A percentile compares a stretch with the other conserved stretches of the same genome.
phyloP scores from a whole-genome alignment of 2,113 vertebrate genomes.

The Peromyscus leucopus region DNA sequence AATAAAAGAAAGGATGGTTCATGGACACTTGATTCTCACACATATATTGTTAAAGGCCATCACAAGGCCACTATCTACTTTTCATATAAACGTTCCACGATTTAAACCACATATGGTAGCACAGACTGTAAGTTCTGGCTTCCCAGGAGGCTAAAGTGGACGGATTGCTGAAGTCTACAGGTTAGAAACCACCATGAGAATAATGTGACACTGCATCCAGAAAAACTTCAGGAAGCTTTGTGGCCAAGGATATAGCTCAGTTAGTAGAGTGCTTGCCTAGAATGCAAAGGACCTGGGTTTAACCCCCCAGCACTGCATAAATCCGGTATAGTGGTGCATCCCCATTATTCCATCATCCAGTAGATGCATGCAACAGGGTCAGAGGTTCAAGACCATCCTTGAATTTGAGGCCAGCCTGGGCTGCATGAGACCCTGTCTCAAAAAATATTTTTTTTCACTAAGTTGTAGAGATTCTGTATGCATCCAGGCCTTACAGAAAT shows the following conservation, averaged over 20 bases:
- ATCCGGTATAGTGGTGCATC: not conserved
- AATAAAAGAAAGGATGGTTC: slow-evolving; percentile 18
- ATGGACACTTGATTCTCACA: not conserved
- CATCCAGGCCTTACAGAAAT: not conserved
- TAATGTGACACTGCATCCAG: not conserved
- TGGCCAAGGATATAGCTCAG: not conserved
- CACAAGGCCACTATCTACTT: slow-evolving; percentile 13
- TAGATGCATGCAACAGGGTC: not conserved
- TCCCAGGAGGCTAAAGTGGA: not conserved
- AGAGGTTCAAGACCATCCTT: not conserved
- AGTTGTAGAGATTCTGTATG: not conserved
- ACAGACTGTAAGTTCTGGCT: not conserved
- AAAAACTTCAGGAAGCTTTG: not conserved
- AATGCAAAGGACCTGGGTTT: not conserved
- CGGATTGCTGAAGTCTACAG: not conserved
- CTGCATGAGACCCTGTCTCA: not conserved
- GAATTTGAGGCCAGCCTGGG: not conserved
- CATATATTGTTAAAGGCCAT: slow-evolving; percentile 42
- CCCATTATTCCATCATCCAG: not conserved
- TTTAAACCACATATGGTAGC: not conserved
- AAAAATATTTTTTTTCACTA: not conserved
- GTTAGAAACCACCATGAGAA: not conserved
- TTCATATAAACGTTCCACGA: not conserved
- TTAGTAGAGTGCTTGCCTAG: no score
- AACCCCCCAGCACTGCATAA: not conserved